Evolutionary conservation across 2,113 vertebrate genomes (phyloP), one percentile per base, ranked within the genome.

Genomic region (Anhinga rufa): DNA sequence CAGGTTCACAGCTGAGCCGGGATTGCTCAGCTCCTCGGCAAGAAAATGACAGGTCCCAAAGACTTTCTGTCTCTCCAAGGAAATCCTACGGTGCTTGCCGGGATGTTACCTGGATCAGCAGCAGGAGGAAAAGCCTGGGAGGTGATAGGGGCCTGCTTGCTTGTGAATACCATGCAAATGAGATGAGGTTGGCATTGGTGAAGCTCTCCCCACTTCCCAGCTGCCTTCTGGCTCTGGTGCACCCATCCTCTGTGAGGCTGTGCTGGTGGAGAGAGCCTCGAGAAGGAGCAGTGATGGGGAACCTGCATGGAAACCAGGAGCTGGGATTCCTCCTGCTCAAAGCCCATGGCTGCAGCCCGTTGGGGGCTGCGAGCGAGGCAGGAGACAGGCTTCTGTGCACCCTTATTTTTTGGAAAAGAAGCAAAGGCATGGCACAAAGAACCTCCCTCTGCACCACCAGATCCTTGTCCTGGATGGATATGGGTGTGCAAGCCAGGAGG

Each of bases 21-120:
- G 86, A 93, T 97, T 94, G 96, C 95, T 97, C 94, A 89, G 84
- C 84, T 93, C 75, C 81, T 91, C 76, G 92, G 96, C 94, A 91
- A 62, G 68, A 49, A 61, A 70, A 48, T 38, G 46, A 71, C 82
- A 34, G 54, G 46, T 49, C 86, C 77, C 58, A 7, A 40, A 49
- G 84, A 20, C 48, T 7, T 38, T 21, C 57, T 49, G 2, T 44
- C 57, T 66, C 89, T 82, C 81, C 86, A 4, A 91, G 92, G 91
- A 85, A 90, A 92, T 61, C 78, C 84, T 82, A 0, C 2, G 0
- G 81, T 1, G 24, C 78, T 34, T 7, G 46, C 13, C 22, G 87
- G 80, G 82, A 44, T 32, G 5, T 54, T n/a, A 72, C 88, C 92
- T 95, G 84, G 17, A 68, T n/a, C 64, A 7, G 82, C 71, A 81